Evolutionary conservation across 1,140 invertebrate genomes (phyloP), one percentile per base, ranked within the genome.

Genomic region (Zaprionus inermis): DNA sequence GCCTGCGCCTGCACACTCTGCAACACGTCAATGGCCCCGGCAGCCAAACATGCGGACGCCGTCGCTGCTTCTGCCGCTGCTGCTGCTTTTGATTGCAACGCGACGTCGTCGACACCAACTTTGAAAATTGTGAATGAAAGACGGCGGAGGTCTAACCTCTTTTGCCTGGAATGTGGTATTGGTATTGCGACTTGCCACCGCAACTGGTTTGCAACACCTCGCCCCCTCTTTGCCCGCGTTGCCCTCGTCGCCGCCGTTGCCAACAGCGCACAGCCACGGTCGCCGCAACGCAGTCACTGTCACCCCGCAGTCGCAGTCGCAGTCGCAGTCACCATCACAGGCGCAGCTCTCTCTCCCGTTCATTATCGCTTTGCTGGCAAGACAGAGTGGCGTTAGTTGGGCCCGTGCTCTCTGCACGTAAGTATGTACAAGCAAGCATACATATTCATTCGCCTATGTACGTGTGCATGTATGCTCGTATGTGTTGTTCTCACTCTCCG

Each of bases 121-220:
- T 68, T 77, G 59, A 71, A 88, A 88, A 84, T 89, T 83, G 84
- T 88, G 84, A 88, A 88, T 88, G 83, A 88, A 88, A 80, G 74
- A 79, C 71, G 70, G 60, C 70, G 70, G 79, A 82, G 79, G 72
- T 79, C 76, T 75, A 83, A 89, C 73, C 79, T 88, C 83, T 88
- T 88, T 88, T 52, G 77, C 34, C 59, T 81, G 84, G 84, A 83
- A 88, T 89, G 83, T 72, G 69, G 83, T 79, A 76, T 77, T 78
- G 78, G 81, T 86, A 76, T 76, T 76, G 76, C 82, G 82, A 85
- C 67, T 77, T 86, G 82, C 78, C 76, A 86, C 79, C 71, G 64
- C 76, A 88, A 86, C 83, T 88, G 79, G 83, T 86, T 86, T 86
- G 59, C 77, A 76, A 46, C 51, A 56, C 72, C 52, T 3, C 38